Evolutionary conservation across 2,113 vertebrate species (phyloP).

Genomic region (Leiothrix lutea): DNA sequence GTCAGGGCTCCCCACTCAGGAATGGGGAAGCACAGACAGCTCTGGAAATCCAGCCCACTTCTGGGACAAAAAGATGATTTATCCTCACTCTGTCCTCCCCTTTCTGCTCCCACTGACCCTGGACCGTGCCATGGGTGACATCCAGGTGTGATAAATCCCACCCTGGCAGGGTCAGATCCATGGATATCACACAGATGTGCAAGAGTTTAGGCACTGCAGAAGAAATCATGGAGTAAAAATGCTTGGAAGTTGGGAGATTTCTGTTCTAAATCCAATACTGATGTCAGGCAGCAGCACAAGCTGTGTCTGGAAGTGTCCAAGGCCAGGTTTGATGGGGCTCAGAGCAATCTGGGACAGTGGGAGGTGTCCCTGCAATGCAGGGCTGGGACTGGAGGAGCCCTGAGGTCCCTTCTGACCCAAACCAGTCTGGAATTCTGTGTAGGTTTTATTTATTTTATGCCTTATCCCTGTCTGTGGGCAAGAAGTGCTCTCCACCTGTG

Average conservation of each 20-base stretch:
- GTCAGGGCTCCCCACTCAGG: not conserved
- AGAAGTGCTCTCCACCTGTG: not conserved
- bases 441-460: not conserved
- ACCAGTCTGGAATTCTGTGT: not conserved
- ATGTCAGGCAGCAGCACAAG: not conserved
- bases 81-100: not conserved
- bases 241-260: not conserved
- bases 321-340: fast-evolving
- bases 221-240: not conserved
- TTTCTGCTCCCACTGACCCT: not conserved
- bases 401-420: not conserved
- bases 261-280: not conserved
- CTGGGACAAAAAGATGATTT: fast-evolving
- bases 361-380: not conserved
- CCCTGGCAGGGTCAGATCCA: too few relatives aligned
- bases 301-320: not conserved
- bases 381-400: too few relatives aligned
- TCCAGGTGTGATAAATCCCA: not conserved
- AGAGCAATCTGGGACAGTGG: not conserved
- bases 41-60: not conserved
- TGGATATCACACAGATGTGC: fast-evolving
- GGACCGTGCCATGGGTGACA: not conserved
- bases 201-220: not conserved
- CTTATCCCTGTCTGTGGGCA: not conserved
- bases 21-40: not conserved